Conservation (phyloP, 2,113 vertebrate species). For the Gobiocypris rarus region DNA sequence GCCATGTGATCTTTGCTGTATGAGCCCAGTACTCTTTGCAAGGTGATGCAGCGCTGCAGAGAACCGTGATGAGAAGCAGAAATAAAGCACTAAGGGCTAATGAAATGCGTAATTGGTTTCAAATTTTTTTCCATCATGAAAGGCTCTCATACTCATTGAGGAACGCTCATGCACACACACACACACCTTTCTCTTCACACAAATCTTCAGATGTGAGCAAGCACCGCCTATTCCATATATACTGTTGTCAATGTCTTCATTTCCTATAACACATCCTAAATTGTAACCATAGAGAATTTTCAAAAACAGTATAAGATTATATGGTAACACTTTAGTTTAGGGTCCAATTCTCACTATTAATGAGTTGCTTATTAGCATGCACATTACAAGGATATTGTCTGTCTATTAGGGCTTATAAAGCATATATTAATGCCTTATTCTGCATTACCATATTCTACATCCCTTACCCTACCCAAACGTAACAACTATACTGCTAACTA, state of each 20-base stretch:
- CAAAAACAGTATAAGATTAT: neutral
- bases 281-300: neutral
- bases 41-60: conserved; percentile 46
- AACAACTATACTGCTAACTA: too few relatives aligned
- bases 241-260: conserved; percentile 45
- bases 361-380: too few relatives aligned
- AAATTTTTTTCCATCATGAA: conserved; percentile 76
- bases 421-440: too few relatives aligned
- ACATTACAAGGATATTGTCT: too few relatives aligned
- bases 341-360: too few relatives aligned
- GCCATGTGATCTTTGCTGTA: neutral
- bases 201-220: conserved; percentile 74
- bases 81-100: conserved; percentile 79
- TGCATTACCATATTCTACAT: too few relatives aligned
- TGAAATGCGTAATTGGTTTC: conserved; percentile 82
- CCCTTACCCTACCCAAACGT: too few relatives aligned
- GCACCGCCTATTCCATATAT: conserved; percentile 56
- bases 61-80: conserved; percentile 79
- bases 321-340: too few relatives aligned
- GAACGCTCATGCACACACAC: conserved; percentile 62
- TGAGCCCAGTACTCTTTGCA: neutral
- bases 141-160: conserved; percentile 60
- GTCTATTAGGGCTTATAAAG: too few relatives aligned
- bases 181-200: conserved; percentile 47
- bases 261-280: conserved; percentile 45